Evolutionary conservation across 2,888 invertebrate genomes (phyloP), one percentile per base, ranked within the genome.

Genomic region (Poecilobothrus nobilitatus): DNA sequence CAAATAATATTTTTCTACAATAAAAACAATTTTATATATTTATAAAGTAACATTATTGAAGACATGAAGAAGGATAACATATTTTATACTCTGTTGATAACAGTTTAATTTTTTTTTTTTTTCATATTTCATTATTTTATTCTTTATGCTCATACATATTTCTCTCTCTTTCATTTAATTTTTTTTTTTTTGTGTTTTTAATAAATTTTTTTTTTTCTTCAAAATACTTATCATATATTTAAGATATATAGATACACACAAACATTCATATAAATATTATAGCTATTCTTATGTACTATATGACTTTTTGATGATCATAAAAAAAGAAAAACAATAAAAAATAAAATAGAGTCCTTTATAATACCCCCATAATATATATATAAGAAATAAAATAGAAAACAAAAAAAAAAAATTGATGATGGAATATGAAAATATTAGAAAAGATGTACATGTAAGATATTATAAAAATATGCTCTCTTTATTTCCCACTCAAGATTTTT

Each of bases 71-170:
- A 53, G 53, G 53, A 53, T 53, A 53, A 53, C 53, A 53, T 53
- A 53, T 53, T 53, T 53, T 53, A 53, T 53, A 53, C n/a, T 53
- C 53, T 53, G 53, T 53, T 53, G 53, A 53, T 53, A 53, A 53
- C 53, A 53, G n/a, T 53, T 53, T 53, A 53, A 53, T 53, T 18
- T 53, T 53, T 53, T n/a, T 37, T 37, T 5, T 53, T 53, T 18
- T 18, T 5, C 7, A 12, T 53, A 15, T 18, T 18, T 5, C 7
- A 12, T 41, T 41, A 41, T 41, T 41, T 41, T 15, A 12, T 41
- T 41, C 41, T 41, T 9, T 41, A 41, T 41, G 15, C 7, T 41
- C 41, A 2, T 5, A 41, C 15, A 41, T 41, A 9, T 12, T 6
- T 27, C 9, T 41, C 7, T 41, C 15, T 12, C 15, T 41, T 41